phyloP scores from a whole-genome alignment of 2,797 vertebrate species.

The Alectoris magna region DNA sequence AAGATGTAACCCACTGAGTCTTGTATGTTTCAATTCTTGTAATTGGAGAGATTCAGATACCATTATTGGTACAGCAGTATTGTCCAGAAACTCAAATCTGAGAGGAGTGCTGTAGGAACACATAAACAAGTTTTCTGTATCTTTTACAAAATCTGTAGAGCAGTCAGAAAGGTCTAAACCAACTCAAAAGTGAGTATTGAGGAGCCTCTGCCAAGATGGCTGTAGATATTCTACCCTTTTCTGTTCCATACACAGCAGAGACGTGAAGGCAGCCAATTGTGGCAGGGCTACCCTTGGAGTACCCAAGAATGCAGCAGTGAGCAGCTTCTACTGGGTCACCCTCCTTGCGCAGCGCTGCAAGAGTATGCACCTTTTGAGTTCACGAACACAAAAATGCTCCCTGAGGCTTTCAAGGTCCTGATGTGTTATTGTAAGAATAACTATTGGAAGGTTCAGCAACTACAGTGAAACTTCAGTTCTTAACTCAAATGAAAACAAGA shows the following conservation, averaged over 20 bases:
- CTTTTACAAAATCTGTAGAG: background rate
- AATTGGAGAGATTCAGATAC: background rate
- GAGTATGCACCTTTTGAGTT: background rate
- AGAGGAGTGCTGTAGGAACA: background rate
- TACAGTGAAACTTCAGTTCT: background rate
- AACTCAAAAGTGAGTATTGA: background rate
- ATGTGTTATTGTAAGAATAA: background rate
- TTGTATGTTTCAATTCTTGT: background rate
- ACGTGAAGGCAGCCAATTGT: background rate
- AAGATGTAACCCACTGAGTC: background rate
- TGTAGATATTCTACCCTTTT: background rate
- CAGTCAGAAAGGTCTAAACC: background rate
- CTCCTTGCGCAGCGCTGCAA: fast-evolving
- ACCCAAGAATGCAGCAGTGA: background rate
- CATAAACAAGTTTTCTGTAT: background rate
- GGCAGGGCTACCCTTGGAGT: background rate
- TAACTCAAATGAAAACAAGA: background rate
- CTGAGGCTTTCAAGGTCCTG: background rate
- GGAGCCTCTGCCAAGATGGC: background rate
- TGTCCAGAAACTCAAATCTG: background rate
- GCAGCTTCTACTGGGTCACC: background rate
- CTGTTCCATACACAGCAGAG: background rate
- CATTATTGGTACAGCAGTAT: background rate
- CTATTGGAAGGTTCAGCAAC: background rate
- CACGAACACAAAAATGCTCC: background rate